Base-by-base conservation (phyloP, 2,797 vertebrate species). In the Crocidura indochinensis region DNA sequence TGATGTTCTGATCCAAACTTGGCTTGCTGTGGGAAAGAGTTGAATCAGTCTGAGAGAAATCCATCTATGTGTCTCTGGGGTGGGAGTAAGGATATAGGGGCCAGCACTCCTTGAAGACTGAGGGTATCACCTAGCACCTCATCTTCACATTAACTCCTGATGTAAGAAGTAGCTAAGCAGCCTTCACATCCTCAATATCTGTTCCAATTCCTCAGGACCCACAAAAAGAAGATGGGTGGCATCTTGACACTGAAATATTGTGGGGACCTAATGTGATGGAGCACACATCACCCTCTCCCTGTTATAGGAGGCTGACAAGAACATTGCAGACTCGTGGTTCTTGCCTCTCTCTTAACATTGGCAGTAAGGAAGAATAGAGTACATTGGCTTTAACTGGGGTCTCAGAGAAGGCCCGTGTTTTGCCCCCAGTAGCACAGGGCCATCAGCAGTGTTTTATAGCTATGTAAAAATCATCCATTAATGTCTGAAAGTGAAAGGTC, bases 371-470 rank as follows among this genome's bases (percentile, higher is more conserved):
- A 38, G 67, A 73, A 51, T 31, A 29, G 7, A 67, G 29, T 6
- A 20, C 6, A 2, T 1, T 8, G 64, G n/a, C 26, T 26, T 51
- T 38, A 31, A 53, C 69, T 22, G 64, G 71, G 8, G 56, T 14
- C 17, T 53, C 53, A 11, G 38, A 62, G 27, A 49, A 53, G n/a
- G 12, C 11, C 56, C 46, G 29, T 29, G 1, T 17, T 64, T 20
- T n/a, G 38, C 14, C 44, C 38, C 24, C 17, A 29, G 29, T 15
- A n/a, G 65, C 4, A 14, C 26, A 15, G 15, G 31, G 65, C 6
- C 0, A 12, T 22, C 3, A 1, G 49, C n/a, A 60, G 26, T 44
- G 0, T 49, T 49, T 68, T 20, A 71, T 2, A 4, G 1, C 53
- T 26, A 29, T 0, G 2, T 47, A 14, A 65, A 62, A 65, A 14